Base-by-base conservation (phyloP, 1,140 invertebrate genomes). In the Drosophila fuyamai region DNA sequence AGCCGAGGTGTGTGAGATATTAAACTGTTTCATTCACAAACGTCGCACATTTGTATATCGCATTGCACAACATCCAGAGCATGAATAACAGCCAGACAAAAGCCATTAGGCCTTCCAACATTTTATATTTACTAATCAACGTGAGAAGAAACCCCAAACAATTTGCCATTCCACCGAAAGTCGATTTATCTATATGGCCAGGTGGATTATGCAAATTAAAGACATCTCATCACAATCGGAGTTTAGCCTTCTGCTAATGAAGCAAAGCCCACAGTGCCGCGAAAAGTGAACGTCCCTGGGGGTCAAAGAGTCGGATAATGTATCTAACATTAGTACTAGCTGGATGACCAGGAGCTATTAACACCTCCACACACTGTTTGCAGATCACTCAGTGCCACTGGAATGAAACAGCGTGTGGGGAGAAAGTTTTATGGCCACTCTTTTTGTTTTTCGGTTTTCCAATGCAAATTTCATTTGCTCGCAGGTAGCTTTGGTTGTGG, bases 391-490 rank as follows among this genome's bases (percentile, higher is more conserved):
- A 18, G 43, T 12, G 63, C 23, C 36, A 46, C 12, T 16, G 47
- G 51, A 59, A 54, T 54, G 56, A 27, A 48, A 2, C 18, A 54
- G 41, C 71, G 46, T 57, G 68, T 54, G 72, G 13, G 72, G 74
- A 68, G 82, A 85, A 85, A 85, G 82, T 85, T 88, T 88, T 78
- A 56, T 41, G 44, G 50, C 67, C 41, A 48, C 14, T 43, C 12
- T 35, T 62, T 73, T 67, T 38, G 38, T 23, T 6, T 32, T 32
- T 32, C 57, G 55, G 32, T 70, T 55, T 70, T 53, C 50, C 63
- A 75, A 88, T 85, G 82, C 82, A 85, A 85, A 85, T 85, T 76
- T 85, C 36, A 68, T 75, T 86, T 76, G 46, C 50, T 60, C 29
- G 32, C 59, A 10, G 32, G 58, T 59, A 57, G 53, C 44, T 46